A percentile compares a stretch with the other conserved stretches of the same genome.
Evolutionary conservation across 2,797 vertebrate species (phyloP).

Genomic region (Anisognathus igniventris): DNA sequence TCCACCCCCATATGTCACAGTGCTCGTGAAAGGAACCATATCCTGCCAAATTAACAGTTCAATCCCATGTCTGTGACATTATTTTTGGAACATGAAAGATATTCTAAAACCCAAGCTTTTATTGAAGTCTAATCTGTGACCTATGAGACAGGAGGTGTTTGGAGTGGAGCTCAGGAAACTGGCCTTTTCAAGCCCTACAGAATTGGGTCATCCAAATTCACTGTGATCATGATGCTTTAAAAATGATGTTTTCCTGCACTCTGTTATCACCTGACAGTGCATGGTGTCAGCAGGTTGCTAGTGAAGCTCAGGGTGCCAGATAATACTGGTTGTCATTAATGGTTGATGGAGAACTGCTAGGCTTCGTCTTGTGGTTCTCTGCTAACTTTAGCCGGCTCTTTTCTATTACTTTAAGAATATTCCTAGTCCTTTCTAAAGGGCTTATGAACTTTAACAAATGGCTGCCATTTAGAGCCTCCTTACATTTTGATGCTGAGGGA

Average conservation of each 20-base stretch:
- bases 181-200: background rate
- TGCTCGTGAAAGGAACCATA: background rate
- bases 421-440: background rate
- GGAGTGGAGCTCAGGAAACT: background rate
- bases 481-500: background rate
- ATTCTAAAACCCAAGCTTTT: background rate
- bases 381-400: background rate
- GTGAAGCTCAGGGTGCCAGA: rapidly evolving
- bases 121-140: background rate
- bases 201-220: background rate
- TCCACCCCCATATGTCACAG: background rate
- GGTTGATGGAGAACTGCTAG: background rate
- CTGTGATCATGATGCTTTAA: background rate
- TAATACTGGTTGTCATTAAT: background rate
- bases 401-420: background rate
- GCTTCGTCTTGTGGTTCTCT: background rate
- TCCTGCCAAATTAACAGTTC: background rate
- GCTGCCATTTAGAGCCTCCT: background rate
- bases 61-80: background rate
- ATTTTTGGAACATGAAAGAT: background rate
- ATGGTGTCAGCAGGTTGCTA: background rate
- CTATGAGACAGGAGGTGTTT: background rate
- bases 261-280: rapidly evolving
- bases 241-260: background rate
- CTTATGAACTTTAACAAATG: background rate